A percentile compares a stretch with the other conserved stretches of the same genome.
These are phyloP conservation scores for Chaetogeoica ovagalla DNA, from an alignment of 2,888 invertebrate genomes.

Conservation along the genomic window DNA sequence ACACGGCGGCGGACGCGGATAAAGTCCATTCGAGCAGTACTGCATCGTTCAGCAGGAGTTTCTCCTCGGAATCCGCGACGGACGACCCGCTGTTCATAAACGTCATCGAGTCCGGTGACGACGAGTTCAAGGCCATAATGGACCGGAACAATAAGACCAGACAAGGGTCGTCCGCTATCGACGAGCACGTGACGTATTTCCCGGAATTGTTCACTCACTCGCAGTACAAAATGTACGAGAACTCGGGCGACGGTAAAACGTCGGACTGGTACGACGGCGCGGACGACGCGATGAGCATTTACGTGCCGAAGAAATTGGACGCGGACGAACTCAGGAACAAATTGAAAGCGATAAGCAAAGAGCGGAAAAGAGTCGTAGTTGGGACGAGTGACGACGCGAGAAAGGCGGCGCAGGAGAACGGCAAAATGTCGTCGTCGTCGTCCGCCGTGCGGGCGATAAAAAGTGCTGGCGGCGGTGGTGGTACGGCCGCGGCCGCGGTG, in stretches of 20 bases:
- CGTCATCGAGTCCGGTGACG: conserved; percentile 34
- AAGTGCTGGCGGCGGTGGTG: background rate
- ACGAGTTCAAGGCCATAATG: conserved; percentile 39
- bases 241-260: background rate
- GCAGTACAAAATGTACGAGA: conserved; percentile 44
- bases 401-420: background rate
- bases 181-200: conserved; percentile 42
- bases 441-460: background rate
- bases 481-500: no score
- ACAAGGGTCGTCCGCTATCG: conserved; percentile 25
- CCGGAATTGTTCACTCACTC: conserved; percentile 44
- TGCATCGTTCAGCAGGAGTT: conserved; percentile 40
- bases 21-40: background rate
- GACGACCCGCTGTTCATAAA: conserved; percentile 46
- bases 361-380: background rate
- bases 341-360: conserved; percentile 10
- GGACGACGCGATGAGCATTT: conserved; percentile 10
- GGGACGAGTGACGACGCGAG: background rate
- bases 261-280: background rate
- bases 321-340: conserved; percentile 40
- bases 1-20: conserved; percentile 9
- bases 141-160: background rate
- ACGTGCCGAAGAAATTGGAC: conserved; percentile 36
- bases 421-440: background rate
- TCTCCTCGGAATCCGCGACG: conserved; percentile 25